These are phyloP conservation scores for Tetragnatha montana DNA, from an alignment of 2,888 invertebrate species.

Conservation along the genomic window DNA sequence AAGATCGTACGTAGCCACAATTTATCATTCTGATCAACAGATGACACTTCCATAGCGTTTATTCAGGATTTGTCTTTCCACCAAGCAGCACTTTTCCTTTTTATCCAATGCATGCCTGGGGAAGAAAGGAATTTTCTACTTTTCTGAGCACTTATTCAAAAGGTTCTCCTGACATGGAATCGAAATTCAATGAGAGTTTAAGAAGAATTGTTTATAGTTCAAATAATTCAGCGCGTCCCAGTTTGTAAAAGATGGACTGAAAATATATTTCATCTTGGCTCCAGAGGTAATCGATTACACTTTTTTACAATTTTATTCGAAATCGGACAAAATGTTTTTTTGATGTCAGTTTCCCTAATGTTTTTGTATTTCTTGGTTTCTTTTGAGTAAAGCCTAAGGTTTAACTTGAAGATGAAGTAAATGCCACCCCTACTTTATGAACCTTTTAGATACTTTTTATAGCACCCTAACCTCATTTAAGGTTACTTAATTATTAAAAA, in stretches of 20 bases:
- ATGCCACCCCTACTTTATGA: too few relatives aligned
- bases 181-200: not conserved
- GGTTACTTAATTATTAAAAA: too few relatives aligned
- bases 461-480: too few relatives aligned
- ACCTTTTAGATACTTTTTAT: too few relatives aligned
- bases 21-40: constrained; percentile 13
- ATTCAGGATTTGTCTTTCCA: constrained; percentile 16
- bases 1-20: not conserved
- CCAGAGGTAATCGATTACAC: not conserved
- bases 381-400: too few relatives aligned
- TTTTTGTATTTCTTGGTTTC: too few relatives aligned
- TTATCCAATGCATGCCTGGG: not conserved
- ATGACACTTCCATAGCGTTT: constrained; percentile 24
- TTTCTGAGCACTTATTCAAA: not conserved
- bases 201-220: not conserved
- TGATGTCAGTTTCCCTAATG: too few relatives aligned
- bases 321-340: not conserved
- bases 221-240: not conserved
- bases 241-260: not conserved
- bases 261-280: not conserved
- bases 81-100: not conserved
- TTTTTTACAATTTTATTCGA: not conserved
- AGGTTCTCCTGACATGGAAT: not conserved
- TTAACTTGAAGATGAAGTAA: too few relatives aligned
- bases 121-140: not conserved